phyloP scores from a whole-genome alignment of 2,797 vertebrate genomes.

The Artibeus jamaicensis region DNA sequence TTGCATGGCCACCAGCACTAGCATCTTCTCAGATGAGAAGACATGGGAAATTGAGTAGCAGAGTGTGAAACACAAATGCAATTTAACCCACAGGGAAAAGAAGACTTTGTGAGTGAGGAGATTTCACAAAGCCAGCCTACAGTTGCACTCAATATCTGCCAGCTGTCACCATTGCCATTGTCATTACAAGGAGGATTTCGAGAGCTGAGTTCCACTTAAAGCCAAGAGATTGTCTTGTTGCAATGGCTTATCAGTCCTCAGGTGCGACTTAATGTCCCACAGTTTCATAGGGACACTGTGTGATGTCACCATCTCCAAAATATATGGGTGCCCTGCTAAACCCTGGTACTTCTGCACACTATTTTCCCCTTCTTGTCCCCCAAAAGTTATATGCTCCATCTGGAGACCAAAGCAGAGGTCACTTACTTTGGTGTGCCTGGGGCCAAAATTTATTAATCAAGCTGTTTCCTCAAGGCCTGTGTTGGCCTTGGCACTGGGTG shows the following conservation, averaged over 20 bases:
- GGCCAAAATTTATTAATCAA: not conserved
- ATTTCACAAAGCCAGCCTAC: not conserved
- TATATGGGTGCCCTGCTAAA: not conserved
- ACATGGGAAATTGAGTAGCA: accelerated
- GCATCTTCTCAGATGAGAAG: not conserved
- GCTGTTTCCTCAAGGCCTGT: not conserved
- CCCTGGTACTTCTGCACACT: not conserved
- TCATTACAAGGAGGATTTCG: not conserved
- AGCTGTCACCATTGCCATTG: not conserved
- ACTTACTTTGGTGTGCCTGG: not conserved
- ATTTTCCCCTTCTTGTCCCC: not conserved
- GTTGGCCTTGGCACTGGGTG: not conserved
- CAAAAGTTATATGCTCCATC: not conserved
- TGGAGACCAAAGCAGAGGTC: not conserved
- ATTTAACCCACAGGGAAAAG: not conserved
- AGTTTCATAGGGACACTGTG: not conserved
- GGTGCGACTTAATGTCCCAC: not conserved
- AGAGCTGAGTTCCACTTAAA: not conserved
- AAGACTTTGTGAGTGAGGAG: not conserved
- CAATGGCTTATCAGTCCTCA: not conserved
- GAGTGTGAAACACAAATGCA: not conserved
- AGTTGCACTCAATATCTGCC: not conserved
- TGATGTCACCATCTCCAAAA: not conserved
- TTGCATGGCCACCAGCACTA: accelerated
- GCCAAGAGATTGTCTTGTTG: not conserved